Conservation (phyloP, 1,140 invertebrate genomes). For the Camponotus vicinus region DNA sequence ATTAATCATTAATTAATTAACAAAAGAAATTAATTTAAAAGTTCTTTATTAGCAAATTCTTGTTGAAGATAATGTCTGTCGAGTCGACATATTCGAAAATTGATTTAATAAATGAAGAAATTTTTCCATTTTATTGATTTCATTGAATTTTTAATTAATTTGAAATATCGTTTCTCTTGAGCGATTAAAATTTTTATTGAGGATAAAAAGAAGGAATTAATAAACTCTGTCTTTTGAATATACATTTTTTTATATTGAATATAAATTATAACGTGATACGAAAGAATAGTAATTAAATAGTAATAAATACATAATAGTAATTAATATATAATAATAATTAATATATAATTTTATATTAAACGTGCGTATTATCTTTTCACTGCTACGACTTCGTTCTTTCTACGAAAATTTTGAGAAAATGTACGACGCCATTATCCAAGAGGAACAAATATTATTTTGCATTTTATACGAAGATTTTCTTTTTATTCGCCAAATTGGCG, state of each 20-base stretch:
- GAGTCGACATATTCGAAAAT: background rate
- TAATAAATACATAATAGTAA: background rate
- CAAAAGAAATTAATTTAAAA: slow-evolving; percentile 9
- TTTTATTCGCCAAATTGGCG: background rate
- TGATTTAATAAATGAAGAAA: background rate
- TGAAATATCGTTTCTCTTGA: background rate
- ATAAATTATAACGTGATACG: background rate
- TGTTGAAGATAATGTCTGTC: background rate
- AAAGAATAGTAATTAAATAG: background rate
- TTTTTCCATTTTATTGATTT: background rate
- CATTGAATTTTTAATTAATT: slow-evolving; percentile 8
- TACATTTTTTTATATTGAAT: background rate
- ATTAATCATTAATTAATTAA: background rate
- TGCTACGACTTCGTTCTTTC: background rate
- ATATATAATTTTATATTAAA: slow-evolving; percentile 16
- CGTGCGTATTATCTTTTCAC: background rate
- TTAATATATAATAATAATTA: background rate
- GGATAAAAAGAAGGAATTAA: background rate
- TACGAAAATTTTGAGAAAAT: background rate
- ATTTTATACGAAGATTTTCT: background rate
- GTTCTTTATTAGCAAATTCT: background rate
- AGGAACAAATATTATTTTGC: background rate
- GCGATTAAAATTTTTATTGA: background rate
- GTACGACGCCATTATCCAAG: background rate
- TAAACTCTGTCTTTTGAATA: background rate